phyloP scores from a whole-genome alignment of 2,113 vertebrate genomes.

The Cyphomyrus discorhynchus region DNA sequence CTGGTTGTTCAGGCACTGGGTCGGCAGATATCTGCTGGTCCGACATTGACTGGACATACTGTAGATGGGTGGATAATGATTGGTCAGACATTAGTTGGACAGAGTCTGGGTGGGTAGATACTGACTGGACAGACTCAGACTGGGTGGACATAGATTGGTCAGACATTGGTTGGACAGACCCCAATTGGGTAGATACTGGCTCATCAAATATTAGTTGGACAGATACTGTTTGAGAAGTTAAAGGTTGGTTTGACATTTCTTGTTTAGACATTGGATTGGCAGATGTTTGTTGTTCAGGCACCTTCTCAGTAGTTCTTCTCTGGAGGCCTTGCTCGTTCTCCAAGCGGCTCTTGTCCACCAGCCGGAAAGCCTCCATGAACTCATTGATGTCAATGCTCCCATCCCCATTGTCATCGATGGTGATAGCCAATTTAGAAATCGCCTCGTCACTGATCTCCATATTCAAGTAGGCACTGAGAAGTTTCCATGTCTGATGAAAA shows the following conservation, averaged over 20 bases:
- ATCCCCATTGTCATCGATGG: conserved; percentile 86
- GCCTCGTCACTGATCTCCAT: conserved; percentile 70
- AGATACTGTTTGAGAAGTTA: not conserved
- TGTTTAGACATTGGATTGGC: not conserved
- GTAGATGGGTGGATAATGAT: not conserved
- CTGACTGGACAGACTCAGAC: not conserved
- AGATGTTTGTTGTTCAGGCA: not conserved
- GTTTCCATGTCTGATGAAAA: conserved; percentile 84
- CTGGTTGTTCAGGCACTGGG: not conserved
- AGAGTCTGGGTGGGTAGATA: not conserved
- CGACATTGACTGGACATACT: not conserved
- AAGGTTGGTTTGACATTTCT: not conserved
- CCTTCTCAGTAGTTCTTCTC: not conserved
- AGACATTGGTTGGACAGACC: not conserved
- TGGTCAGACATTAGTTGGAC: not conserved
- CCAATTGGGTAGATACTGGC: not conserved
- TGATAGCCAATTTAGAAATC: conserved; percentile 71
- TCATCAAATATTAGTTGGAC: not conserved
- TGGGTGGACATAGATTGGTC: not conserved
- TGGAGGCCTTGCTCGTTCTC: conserved; percentile 50
- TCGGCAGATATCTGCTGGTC: not conserved
- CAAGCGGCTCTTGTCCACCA: conserved; percentile 67
- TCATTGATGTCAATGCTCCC: conserved; percentile 88
- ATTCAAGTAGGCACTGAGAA: conserved; percentile 81
- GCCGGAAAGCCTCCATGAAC: conserved; percentile 93